Base-by-base conservation (phyloP, 1,140 invertebrate genomes). In the Amyelois transitella region DNA sequence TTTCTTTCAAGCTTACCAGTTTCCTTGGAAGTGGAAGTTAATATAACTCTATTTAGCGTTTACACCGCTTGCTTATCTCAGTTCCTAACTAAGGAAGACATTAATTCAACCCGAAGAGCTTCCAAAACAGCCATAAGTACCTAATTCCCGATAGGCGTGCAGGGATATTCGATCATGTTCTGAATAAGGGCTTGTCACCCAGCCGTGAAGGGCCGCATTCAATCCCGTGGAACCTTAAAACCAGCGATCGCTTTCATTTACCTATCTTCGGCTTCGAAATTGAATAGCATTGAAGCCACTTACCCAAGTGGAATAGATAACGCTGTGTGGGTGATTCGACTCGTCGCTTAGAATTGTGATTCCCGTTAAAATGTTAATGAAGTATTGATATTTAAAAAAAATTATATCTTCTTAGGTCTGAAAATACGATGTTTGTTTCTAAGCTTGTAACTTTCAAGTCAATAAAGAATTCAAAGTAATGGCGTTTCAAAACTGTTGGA, bases 101-200 rank as follows among this genome's bases (percentile, higher is more conserved):
- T 21, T n/a, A 48, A 67, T 60, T 67, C 52, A 59, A 60, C 64
- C 65, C 57, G 57, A n/a, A n/a, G n/a, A 44, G 61, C 68, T 64
- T 71, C 69, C 55, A 66, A 66, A 66, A 66, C 69, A 74, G 63
- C 43, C 18, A 22, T 50, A 51, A 48, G 59, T 53, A 62, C 45
- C 45, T 48, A 64, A 68, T 66, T 66, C 68, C 66, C 64, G 52
- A 74, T 69, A 65, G 55, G 53, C 51, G 57, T 64, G 69, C 69
- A 66, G 38, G 60, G 62, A 66, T 72, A 75, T 69, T 72, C 69
- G 69, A 75, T 72, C 72, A 75, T 74, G 48, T 45, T 52, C 48
- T 60, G 65, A 70, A 70, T 67, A 59, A 60, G 51, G 38, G 45
- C 60, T 64, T 63, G 62, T 73, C 62, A 61, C 58, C 56, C 57